Evolutionary conservation across 2,888 invertebrate species (phyloP), one percentile per base, ranked within the genome.

Genomic region (Prosopocoilus inquinatus): DNA sequence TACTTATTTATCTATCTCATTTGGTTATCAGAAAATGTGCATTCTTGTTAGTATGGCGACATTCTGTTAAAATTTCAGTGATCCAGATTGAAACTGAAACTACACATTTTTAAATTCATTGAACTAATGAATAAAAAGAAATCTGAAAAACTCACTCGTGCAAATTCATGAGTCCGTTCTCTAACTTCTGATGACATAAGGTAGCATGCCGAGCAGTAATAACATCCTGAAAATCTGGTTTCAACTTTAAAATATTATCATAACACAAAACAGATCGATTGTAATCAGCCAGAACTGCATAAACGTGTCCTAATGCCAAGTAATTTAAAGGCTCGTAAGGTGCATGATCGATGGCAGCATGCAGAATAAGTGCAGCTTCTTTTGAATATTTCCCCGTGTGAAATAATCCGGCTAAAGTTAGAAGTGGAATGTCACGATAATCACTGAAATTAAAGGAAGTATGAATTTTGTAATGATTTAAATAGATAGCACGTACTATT

Each of bases 381-480:
- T 85, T 84, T 1, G 85, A 82, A 64, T 82, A 81, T 59, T 80
- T 80, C 9, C 59, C 57, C 44, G 87, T 83, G 67, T 89, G 89
- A 9, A 92, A 78, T 61, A 90, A 81, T 41, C 87, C 85, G 0
- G 89, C 91, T 69, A 91, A 77, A 68, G 86, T 89, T 51, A 90
- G 79, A 34, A 91, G 77, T 0, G 90, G 86, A 47, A 91, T 82
- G 71, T 90, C 88, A 72, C 86, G 85, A 69, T 84, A 86, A 63
- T 81, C 76, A 66, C 90, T 90, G 79, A 46, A 46, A 57, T n/a
- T 12, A 9, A 47, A 32, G n/a, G 33, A 9, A 20, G 5, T 20
- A 9, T 32, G 7, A n/a, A 46, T 46, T n/a, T 46, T 32, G 2
- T 13, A 28, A 20, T 46, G 28, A 15, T 5, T n/a, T 2, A 12